Evolutionary conservation across 1,140 invertebrate species (phyloP), one percentile per base, ranked within the genome.

Genomic region (Palaemon carinicauda): DNA sequence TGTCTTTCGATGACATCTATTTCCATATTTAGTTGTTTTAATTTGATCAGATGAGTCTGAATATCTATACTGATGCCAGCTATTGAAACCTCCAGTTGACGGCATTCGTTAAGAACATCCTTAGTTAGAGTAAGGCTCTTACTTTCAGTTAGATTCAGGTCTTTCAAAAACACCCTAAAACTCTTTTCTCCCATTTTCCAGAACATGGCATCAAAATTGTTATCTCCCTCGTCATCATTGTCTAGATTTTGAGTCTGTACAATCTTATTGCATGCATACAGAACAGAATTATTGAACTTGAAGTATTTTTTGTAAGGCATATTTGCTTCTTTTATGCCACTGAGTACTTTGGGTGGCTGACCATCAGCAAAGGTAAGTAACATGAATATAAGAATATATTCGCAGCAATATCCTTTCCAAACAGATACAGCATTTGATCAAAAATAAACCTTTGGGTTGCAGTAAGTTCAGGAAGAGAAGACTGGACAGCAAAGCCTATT

Each of bases 331-430:
- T 21, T 78, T 1, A 78, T 33, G n/a, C 27, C 50, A 52, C 33
- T 52, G n/a, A 78, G 75, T 1, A 52, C 50, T 33, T 78, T 5
- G 1, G 75, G 41, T 51, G 19, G 3, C 17, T 78, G 15, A 3
- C 75, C 75, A 51, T 78, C 75, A 51, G 75, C 75, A 78, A 78
- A 78, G 9, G 75, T 78, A n/a, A 78, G 17, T 7, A 78, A 24
- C 4, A 78, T 15, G 75, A 78, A 78, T n/a, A n/a, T n/a, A n/a
- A n/a, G n/a, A n/a, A n/a, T n/a, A 78, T 78, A 41, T 78, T 78
- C 14, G 50, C 75, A 51, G 0, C 31, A 33, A 78, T 51, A 33
- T 78, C 75, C 31, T 52, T n/a, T 31, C 75, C 75, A 51, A 52
- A 78, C 0, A 78, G 31, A 3, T 31, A 1, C 3, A 78, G 17